A percentile compares a stretch with the other conserved stretches of the same genome.
Conservation (phyloP, 2,888 invertebrate genomes). For the Antitype chi region DNA sequence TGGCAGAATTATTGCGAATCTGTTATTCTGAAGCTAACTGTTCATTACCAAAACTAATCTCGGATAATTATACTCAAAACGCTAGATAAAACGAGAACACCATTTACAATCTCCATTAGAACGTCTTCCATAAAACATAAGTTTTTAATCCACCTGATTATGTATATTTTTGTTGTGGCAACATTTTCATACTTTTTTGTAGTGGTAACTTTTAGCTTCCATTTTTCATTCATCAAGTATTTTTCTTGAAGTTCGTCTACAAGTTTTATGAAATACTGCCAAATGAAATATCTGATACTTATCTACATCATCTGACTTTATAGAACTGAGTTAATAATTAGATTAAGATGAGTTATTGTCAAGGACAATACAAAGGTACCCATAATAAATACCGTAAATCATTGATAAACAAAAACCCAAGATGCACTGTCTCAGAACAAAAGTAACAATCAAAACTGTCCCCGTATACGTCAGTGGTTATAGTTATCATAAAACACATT, state of each 20-base stretch:
- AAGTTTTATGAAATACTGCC: not conserved
- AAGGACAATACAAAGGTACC: not conserved
- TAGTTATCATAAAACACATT: too few species aligned
- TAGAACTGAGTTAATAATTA: too few species aligned
- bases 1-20: constrained; percentile 13
- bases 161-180: constrained; percentile 41
- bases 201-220: constrained; percentile 33
- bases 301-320: not conserved
- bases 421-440: too few species aligned
- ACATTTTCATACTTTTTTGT: constrained; percentile 28
- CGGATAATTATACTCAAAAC: constrained; percentile 13
- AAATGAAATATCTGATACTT: not conserved
- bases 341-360: not conserved
- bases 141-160: constrained; percentile 39
- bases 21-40: constrained; percentile 33
- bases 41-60: constrained; percentile 62
- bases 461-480: too few species aligned
- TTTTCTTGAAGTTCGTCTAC: not conserved
- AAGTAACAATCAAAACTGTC: too few species aligned
- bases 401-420: too few species aligned
- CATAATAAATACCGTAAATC: not conserved
- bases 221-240: not conserved
- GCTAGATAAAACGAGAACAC: constrained; percentile 33
- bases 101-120: constrained; percentile 55
- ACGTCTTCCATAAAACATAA: constrained; percentile 69